A percentile compares a stretch with the other conserved stretches of the same genome.
phyloP scores from a whole-genome alignment of 2,797 vertebrate genomes.

The Anableps anableps region DNA sequence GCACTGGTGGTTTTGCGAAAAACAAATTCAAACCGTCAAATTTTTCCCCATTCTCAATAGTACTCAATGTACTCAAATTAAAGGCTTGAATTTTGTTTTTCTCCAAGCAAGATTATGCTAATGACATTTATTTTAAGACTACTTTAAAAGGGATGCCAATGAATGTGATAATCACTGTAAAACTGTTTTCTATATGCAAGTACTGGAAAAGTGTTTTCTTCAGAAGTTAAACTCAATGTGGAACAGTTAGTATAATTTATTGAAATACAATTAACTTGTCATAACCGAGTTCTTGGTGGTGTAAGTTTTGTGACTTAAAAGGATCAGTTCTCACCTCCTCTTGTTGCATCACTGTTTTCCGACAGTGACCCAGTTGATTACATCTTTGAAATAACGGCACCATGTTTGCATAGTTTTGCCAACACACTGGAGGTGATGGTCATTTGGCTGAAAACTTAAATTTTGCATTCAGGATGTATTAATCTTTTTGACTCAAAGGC shows the following conservation, averaged over 20 bases:
- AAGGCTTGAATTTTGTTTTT: neutral
- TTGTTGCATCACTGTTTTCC: too few relatives aligned
- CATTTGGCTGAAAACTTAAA: neutral
- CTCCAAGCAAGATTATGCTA: neutral
- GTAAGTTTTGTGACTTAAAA: neutral
- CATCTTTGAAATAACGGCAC: neutral
- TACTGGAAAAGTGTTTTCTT: too few relatives aligned
- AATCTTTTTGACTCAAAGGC: neutral
- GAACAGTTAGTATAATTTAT: neutral
- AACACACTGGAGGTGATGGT: neutral
- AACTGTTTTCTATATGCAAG: neutral
- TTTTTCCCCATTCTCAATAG: neutral
- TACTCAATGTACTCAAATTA: neutral
- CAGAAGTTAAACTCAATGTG: neutral
- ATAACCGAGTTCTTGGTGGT: too few relatives aligned
- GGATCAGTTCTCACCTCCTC: neutral
- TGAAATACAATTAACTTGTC: too few relatives aligned
- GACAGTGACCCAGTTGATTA: neutral
- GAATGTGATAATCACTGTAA: neutral
- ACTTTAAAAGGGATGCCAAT: neutral
- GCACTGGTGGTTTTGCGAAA: neutral
- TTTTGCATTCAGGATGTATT: neutral
- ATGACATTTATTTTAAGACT: neutral
- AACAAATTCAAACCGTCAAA: neutral
- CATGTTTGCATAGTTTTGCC: neutral